Evolutionary conservation across 1,140 invertebrate genomes (phyloP), one percentile per base, ranked within the genome.

Genomic region (Tetragnatha versicolor): DNA sequence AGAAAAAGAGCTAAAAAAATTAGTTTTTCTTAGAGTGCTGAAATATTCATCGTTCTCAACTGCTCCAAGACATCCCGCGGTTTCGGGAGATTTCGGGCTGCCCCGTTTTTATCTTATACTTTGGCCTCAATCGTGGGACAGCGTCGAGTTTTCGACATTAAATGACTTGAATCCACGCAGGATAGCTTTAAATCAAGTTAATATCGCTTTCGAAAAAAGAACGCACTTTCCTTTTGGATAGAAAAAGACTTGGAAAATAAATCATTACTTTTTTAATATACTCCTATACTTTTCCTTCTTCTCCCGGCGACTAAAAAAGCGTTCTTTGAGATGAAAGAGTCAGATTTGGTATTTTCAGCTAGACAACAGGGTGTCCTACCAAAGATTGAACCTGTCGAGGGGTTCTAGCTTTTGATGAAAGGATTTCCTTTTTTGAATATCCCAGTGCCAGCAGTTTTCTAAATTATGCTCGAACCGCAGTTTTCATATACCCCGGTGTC

Each of bases 181-280:
- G 61, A 77, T 65, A 65, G 69, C 58, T 77, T 77, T 75, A 75
- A 75, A 75, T 75, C 58, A 75, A 75, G 72, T 75, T 75, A 75
- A 75, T 75, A 58, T 75, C 55, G 58, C 42, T 75, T 63, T 63
- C 29, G 29, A 63, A 75, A 61, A 63, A 75, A 22, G 51, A 75
- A 63, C 12, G 27, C 42, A n/a, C 27, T 6, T 22, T 42, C n/a
- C 29, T 73, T 60, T 60, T 5, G 22, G 45, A 72, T 58, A 47
- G 27, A 53, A 73, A 39, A n/a, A 27, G 1, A 4, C n/a, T n/a
- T n/a, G 58, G 33, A 51, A 75, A 75, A 63, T 63, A 75, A 63
- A 75, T 75, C 72, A 75, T 75, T 75, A 63, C 27, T 75, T 75
- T 63, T 75, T 63, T 63, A 75, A 75, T 63, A n/a, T n/a, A 35